phyloP scores from a whole-genome alignment of 2,888 invertebrate species.

The Dendrolimus houi region DNA sequence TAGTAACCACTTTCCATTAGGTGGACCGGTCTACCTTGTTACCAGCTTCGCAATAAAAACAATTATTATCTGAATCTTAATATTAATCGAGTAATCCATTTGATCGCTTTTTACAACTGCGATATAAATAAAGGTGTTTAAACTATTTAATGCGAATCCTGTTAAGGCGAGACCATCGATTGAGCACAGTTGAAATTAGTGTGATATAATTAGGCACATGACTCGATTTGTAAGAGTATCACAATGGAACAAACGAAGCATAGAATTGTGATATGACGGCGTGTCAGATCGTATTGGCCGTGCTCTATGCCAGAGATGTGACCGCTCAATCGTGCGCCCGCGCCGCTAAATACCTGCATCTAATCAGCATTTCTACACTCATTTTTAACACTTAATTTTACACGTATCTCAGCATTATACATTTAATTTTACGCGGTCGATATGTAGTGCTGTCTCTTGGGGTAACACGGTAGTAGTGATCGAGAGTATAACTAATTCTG shows the following conservation, averaged over 20 bases:
- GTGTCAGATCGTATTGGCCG: slow-evolving; percentile 53
- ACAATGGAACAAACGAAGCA: slow-evolving; percentile 69
- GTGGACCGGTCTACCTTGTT: too few species aligned
- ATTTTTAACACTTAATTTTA: slow-evolving; percentile 76
- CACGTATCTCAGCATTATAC: slow-evolving; percentile 69
- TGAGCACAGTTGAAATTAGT: slow-evolving; percentile 56
- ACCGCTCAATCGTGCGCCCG: slow-evolving; percentile 56
- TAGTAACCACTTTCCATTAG: too few species aligned
- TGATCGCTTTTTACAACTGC: too few species aligned
- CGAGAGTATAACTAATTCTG: not conserved
- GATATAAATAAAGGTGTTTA: slow-evolving; percentile 7
- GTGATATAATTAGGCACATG: slow-evolving; percentile 70
- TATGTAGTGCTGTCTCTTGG: slow-evolving; percentile 25
- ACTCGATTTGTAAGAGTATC: slow-evolving; percentile 66
- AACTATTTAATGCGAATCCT: slow-evolving; percentile 23
- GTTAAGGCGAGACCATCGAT: slow-evolving; percentile 50
- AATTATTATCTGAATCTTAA: too few species aligned
- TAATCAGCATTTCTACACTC: slow-evolving; percentile 75
- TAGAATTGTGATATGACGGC: slow-evolving; percentile 68
- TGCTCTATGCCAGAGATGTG: slow-evolving; percentile 54
- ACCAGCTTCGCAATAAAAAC: too few species aligned
- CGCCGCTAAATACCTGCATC: slow-evolving; percentile 69
- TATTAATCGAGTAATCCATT: too few species aligned
- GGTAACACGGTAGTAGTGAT: slow-evolving; percentile 5
- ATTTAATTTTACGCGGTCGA: slow-evolving; percentile 56